Evolutionary conservation across 2,888 invertebrate species (phyloP).

Genomic region (Cancer borealis): DNA sequence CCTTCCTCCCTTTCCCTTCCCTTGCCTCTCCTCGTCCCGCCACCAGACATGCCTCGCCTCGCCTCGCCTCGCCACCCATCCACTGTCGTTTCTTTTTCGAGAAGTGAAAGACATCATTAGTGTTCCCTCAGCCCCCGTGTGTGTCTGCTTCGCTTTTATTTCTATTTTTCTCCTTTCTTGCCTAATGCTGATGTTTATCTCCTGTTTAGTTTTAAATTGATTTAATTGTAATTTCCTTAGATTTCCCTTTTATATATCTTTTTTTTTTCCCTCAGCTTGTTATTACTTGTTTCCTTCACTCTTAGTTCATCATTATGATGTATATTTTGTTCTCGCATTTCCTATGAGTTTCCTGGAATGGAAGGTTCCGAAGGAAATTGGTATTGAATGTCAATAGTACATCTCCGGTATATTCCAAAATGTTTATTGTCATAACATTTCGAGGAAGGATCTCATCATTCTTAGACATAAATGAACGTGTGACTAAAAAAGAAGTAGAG

Average conservation of each 20-base stretch:
- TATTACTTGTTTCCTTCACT: not conserved
- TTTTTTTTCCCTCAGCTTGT: not conserved
- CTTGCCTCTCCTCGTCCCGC: not conserved
- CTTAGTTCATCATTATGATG: too few species aligned
- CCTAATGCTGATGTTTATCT: not conserved
- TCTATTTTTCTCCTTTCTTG: not conserved
- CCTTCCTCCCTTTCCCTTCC: not conserved
- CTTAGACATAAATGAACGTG: too few species aligned
- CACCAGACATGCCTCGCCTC: not conserved
- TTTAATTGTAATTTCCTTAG: not conserved
- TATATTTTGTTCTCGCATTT: too few species aligned
- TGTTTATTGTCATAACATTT: too few species aligned
- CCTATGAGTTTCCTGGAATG: too few species aligned
- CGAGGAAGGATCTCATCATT: too few species aligned
- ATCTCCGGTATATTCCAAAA: too few species aligned
- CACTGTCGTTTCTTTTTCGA: not conserved
- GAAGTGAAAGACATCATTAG: conserved; percentile 20
- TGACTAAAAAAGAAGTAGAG: too few species aligned
- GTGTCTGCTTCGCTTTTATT: not conserved
- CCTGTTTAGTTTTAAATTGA: not conserved
- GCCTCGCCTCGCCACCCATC: not conserved
- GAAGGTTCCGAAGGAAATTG: too few species aligned
- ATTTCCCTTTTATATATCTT: not conserved
- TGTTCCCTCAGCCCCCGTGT: conserved; percentile 6
- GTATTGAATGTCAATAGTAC: too few species aligned